Evolutionary conservation across 2,797 vertebrate species (phyloP).

Genomic region (Philypnodon macrostomus): DNA sequence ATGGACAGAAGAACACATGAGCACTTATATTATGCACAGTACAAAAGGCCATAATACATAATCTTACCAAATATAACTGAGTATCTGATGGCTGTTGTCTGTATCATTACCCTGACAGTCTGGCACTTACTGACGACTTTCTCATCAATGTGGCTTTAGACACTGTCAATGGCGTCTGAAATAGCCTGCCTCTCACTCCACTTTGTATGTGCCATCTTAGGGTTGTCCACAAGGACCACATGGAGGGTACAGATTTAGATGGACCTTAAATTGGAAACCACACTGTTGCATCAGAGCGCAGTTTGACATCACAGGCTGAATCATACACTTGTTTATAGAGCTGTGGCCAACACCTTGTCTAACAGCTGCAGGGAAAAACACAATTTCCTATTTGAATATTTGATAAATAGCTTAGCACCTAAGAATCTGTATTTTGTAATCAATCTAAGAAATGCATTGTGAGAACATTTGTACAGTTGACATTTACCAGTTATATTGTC

Average conservation of each 20-base stretch:
- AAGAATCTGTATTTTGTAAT: conserved; percentile 13
- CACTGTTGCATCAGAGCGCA: conserved; percentile 22
- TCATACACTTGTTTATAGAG: conserved; percentile 34
- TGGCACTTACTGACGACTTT: neutral
- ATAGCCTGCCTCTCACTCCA: neutral
- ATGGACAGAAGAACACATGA: no score
- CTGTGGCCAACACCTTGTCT: conserved; percentile 12
- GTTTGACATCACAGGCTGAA: conserved; percentile 37
- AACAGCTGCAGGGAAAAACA: neutral
- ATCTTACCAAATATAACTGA: no score
- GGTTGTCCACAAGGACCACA: neutral
- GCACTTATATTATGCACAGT: no score
- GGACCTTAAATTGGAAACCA: neutral
- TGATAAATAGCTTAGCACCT: conserved; percentile 2
- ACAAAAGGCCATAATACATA: no score
- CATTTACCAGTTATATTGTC: no score
- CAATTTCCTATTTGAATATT: neutral
- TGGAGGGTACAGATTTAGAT: neutral
- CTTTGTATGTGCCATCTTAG: neutral
- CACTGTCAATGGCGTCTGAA: neutral
- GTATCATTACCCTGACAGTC: neutral
- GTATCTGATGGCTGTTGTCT: no score
- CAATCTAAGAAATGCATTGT: no score
- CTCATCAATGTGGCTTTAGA: neutral
- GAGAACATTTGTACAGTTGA: no score